Percentiles rank a stretch among this genome's conserved stretches.
Conservation (phyloP, 2,888 invertebrate genomes). For the Ennomos fuscantarius region DNA sequence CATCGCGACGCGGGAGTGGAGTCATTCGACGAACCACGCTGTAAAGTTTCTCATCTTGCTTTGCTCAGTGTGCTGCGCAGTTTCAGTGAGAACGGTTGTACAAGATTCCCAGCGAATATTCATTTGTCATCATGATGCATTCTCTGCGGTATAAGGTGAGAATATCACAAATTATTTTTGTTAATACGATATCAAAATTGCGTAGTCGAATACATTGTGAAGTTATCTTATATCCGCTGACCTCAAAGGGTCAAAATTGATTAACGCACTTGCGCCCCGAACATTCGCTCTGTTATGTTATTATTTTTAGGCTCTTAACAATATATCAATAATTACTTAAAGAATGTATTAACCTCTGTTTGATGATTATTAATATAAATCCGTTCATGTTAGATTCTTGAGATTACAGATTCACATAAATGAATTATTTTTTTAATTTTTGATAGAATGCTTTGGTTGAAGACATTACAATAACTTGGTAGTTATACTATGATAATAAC, state of each 20-base stretch:
- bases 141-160: background rate
- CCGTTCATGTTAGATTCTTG: no score
- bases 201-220: no score
- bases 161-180: background rate
- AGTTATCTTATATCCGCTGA: background rate
- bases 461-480: no score
- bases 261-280: background rate
- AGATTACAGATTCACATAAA: no score
- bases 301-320: no score
- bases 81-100: slow-evolving; percentile 46
- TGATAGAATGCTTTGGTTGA: no score
- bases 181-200: background rate
- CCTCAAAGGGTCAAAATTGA: background rate
- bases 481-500: no score
- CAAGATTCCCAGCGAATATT: background rate
- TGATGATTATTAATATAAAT: no score
- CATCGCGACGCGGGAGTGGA: slow-evolving; percentile 42
- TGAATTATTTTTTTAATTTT: no score
- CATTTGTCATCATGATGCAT: background rate
- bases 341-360: no score
- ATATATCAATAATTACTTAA: no score
- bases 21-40: slow-evolving; percentile 13
- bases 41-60: no score
- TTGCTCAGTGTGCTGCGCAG: slow-evolving; percentile 55
- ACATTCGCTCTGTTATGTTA: background rate